These are phyloP conservation scores for Venusia cambrica DNA, from an alignment of 2,888 invertebrate species.

Conservation along the genomic window DNA sequence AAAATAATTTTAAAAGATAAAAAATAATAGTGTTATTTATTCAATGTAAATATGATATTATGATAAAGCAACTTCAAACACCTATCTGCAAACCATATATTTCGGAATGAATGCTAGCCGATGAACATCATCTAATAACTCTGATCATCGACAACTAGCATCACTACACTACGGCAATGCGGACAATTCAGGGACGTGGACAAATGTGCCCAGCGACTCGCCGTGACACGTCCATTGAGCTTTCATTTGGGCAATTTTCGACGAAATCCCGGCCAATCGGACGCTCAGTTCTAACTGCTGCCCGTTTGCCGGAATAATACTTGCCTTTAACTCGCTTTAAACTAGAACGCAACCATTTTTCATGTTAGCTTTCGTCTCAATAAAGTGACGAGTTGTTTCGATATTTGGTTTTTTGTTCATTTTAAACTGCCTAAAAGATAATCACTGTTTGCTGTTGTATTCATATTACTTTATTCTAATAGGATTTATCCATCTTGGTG, in stretches of 20 bases:
- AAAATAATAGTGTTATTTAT: too few species aligned
- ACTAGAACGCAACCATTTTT: conserved; percentile 26
- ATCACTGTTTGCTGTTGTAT: too few species aligned
- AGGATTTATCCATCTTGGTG: too few species aligned
- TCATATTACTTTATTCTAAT: too few species aligned
- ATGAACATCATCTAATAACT: too few species aligned
- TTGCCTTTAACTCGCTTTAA: conserved; percentile 39
- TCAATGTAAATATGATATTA: too few species aligned
- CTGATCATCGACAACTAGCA: conserved; percentile 39
- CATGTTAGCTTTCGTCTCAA: conserved; percentile 8
- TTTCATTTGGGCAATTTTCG: conserved; percentile 79
- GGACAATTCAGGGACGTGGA: conserved; percentile 74
- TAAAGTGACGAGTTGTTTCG: conserved; percentile 1
- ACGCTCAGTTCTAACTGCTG: conserved; percentile 53
- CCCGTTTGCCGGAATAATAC: conserved; percentile 56
- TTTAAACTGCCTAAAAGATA: too few species aligned
- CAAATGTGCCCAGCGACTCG: conserved; percentile 72
- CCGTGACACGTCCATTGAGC: conserved; percentile 78
- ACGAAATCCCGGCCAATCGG: conserved; percentile 73
- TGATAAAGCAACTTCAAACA: too few species aligned
- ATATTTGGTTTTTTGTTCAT: background rate
- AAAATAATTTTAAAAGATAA: too few species aligned
- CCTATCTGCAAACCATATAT: too few species aligned
- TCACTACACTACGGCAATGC: conserved; percentile 70
- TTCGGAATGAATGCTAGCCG: too few species aligned